Conservation (phyloP, 2,113 vertebrate species). For the Cariama cristata region DNA sequence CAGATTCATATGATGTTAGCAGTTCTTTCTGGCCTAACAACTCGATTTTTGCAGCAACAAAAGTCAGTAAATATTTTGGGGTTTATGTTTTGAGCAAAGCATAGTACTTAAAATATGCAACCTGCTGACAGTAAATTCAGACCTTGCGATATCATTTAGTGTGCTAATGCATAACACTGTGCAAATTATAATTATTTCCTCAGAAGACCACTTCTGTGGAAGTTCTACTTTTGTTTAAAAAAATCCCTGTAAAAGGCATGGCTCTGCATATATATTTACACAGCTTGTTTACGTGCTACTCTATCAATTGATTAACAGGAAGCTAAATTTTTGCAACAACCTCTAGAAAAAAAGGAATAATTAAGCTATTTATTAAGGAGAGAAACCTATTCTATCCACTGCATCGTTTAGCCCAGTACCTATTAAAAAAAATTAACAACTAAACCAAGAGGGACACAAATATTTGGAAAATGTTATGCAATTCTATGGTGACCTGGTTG, state of each 20-base stretch:
- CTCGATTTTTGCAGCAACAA: not conserved
- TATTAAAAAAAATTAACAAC: not conserved
- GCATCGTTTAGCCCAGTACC: not conserved
- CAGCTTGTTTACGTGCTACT: constrained; percentile 19
- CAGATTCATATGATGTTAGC: not conserved
- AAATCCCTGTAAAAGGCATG: not conserved
- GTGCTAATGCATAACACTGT: not conserved
- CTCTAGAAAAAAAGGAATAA: not conserved
- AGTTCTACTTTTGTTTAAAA: not conserved
- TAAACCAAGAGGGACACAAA: not conserved
- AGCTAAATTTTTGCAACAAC: not conserved
- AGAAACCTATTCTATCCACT: not conserved
- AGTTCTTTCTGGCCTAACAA: not conserved
- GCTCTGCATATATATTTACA: not conserved
- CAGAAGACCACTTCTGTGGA: not conserved
- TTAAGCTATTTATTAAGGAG: not conserved
- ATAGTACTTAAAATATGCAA: not conserved
- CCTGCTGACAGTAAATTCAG: not conserved
- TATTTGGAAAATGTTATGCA: not conserved
- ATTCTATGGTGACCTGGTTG: not conserved
- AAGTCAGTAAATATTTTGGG: not conserved
- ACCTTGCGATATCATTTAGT: not conserved
- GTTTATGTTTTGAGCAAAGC: not conserved
- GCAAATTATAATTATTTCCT: constrained; percentile 14
- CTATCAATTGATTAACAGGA: not conserved